A percentile compares a stretch with the other conserved stretches of the same genome.
Conservation (phyloP, 1,140 invertebrate genomes). For the Hyles euphorbiae region DNA sequence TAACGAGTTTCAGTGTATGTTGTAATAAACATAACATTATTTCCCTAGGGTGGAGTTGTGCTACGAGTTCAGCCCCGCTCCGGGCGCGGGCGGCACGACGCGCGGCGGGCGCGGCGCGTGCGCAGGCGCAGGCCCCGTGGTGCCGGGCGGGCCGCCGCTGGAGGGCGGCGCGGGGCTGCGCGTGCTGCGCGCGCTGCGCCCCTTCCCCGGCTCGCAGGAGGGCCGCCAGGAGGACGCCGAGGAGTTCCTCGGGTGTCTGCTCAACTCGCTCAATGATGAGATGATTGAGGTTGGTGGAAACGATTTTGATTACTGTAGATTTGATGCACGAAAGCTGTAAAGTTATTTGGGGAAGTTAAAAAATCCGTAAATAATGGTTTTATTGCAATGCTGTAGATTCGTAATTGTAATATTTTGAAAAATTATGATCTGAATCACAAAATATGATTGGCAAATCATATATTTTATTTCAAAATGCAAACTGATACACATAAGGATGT, state of each 20-base stretch:
- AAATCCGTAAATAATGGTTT: no score
- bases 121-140: conserved; percentile 26
- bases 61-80: conserved; percentile 81
- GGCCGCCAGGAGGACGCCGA: conserved; percentile 96
- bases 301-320: background rate
- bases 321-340: no score
- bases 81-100: conserved; percentile 34
- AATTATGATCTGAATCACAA: no score
- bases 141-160: conserved; percentile 80
- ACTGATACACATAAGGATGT: no score
- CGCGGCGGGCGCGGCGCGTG: conserved; percentile 6
- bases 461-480: no score
- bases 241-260: conserved; percentile 93
- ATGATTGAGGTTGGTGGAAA: conserved; percentile 86
- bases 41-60: conserved; percentile 77
- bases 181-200: conserved; percentile 85
- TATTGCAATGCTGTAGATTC: no score
- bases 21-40: no score
- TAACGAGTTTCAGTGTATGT: no score
- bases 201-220: conserved; percentile 80
- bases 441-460: no score
- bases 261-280: conserved; percentile 96
- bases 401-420: no score
- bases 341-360: no score
- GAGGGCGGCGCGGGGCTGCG: conserved; percentile 90